Evolutionary conservation across 2,113 vertebrate species (phyloP), one percentile per base, ranked within the genome.

Genomic region (Chunga burmeisteri): DNA sequence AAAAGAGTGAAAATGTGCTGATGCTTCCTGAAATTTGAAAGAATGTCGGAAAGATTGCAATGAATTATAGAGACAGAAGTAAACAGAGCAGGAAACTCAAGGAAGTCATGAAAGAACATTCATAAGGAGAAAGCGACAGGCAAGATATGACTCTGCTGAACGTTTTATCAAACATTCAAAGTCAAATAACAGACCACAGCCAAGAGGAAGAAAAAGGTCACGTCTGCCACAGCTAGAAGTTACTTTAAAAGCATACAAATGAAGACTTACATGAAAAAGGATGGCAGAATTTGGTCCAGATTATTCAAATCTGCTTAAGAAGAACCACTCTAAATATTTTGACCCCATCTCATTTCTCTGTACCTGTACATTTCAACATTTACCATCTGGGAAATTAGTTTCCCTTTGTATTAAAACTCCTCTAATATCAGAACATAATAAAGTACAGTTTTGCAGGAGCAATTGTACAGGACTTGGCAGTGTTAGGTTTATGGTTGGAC

Each of bases 1-100:
- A 93, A 86, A 94, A 94, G 94, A 91, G 46, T 91, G 90, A 94
- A 95, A 97, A 88, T 75, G 71, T 73, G 84, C 95, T 95, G 79
- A 94, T 88, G 67, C 47, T 95, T 97, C 93, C 62, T 83, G 63
- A 96, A 96, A 83, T 95, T 68, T 90, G 82, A 82, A 94, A 94
- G 55, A 80, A 89, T 59, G 62, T 92, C 61, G 9, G 49, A 81
- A 94, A 95, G 50, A 77, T 65, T 91, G 56, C 65, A 62, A 71
- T 88, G 65, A 88, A 90, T 84, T 96, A 79, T 29, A 94, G 88
- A 91, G 90, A 84, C 44, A 93, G 88, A 92, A 95, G 96, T 91
- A 95, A 97, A 94, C 83, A 95, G 73, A 94, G 87, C 81, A 71
- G 58, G 81, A 90, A 93, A 82, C 47, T 91, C 62, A 77, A 53